These are phyloP conservation scores for Hemicrepidius hirtus DNA, from an alignment of 2,888 invertebrate species.

Conservation along the genomic window DNA sequence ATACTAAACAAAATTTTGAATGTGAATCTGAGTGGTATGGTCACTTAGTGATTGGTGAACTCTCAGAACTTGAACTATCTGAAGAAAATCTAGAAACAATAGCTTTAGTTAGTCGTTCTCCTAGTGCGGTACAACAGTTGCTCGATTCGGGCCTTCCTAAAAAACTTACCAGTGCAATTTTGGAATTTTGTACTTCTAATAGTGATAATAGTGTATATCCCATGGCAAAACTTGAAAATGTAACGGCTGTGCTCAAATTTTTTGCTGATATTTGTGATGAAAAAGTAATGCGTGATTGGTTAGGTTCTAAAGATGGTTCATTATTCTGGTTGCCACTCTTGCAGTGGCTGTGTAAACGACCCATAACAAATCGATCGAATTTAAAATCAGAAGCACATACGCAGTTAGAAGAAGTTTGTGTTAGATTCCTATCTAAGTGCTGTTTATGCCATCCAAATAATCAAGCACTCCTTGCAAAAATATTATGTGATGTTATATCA, in stretches of 20 bases:
- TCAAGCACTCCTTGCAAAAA: slow-evolving; percentile 87
- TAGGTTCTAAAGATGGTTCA: slow-evolving; percentile 85
- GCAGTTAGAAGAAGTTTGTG: slow-evolving; percentile 83
- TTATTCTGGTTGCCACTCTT: slow-evolving; percentile 92
- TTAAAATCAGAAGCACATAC: slow-evolving; percentile 71
- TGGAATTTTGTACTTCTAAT: slow-evolving; percentile 68
- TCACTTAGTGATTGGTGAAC: slow-evolving; percentile 75
- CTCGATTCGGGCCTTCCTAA: slow-evolving; percentile 85
- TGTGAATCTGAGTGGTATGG: slow-evolving; percentile 76
- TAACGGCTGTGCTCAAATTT: slow-evolving; percentile 84
- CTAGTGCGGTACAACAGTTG: slow-evolving; percentile 83
- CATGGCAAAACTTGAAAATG: slow-evolving; percentile 76
- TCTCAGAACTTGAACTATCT: slow-evolving; percentile 75
- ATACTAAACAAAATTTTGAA: slow-evolving; percentile 76
- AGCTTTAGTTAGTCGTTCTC: slow-evolving; percentile 87
- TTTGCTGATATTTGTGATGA: slow-evolving; percentile 88
- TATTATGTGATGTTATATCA: slow-evolving; percentile 85
- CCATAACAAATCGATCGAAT: slow-evolving; percentile 62
- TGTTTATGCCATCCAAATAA: slow-evolving; percentile 90
- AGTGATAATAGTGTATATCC: slow-evolving; percentile 66
- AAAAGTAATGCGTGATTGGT: slow-evolving; percentile 89
- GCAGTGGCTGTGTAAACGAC: slow-evolving; percentile 79
- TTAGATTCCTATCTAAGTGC: slow-evolving; percentile 87
- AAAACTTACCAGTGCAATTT: slow-evolving; percentile 78
- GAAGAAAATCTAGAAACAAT: slow-evolving; percentile 84